Conservation (phyloP, 2,797 vertebrate species). For the Syncerus caffer region DNA sequence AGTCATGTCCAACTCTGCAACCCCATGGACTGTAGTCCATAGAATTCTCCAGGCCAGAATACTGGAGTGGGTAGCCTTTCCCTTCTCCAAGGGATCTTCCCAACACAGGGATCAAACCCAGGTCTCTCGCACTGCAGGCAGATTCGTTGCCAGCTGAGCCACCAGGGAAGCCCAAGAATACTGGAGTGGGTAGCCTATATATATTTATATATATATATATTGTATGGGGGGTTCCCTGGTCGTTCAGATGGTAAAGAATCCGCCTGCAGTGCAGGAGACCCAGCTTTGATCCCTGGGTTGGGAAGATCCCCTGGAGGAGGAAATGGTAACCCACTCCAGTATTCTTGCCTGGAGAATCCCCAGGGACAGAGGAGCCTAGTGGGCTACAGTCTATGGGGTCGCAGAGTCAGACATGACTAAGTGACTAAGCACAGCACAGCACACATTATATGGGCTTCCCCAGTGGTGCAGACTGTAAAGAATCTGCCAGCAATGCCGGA, state of each 20-base stretch:
- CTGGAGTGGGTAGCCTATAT: not conserved
- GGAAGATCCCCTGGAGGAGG: too few species aligned
- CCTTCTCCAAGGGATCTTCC: not conserved
- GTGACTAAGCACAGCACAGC: not conserved
- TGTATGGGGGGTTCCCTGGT: too few species aligned
- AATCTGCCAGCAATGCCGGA: not conserved
- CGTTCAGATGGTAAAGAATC: too few species aligned
- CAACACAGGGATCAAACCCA: not conserved
- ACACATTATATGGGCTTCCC: not conserved
- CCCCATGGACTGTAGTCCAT: not conserved
- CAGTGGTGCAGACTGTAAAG: not conserved
- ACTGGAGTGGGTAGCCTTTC: not conserved
- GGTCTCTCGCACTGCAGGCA: accelerated
- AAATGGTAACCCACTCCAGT: too few species aligned
- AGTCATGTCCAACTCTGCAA: not conserved
- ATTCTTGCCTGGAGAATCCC: too few species aligned
- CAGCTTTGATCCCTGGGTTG: too few species aligned
- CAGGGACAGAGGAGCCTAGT: too few species aligned
- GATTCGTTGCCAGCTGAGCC: not conserved
- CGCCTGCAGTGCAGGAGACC: too few species aligned
- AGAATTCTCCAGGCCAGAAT: not conserved
- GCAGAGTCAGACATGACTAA: not conserved
- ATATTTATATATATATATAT: too few species aligned
- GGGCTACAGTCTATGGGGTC: too few species aligned
- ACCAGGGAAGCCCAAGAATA: not conserved